A percentile compares a stretch with the other conserved stretches of the same genome.
phyloP scores from a whole-genome alignment of 2,113 vertebrate species.

The Laticauda colubrina region DNA sequence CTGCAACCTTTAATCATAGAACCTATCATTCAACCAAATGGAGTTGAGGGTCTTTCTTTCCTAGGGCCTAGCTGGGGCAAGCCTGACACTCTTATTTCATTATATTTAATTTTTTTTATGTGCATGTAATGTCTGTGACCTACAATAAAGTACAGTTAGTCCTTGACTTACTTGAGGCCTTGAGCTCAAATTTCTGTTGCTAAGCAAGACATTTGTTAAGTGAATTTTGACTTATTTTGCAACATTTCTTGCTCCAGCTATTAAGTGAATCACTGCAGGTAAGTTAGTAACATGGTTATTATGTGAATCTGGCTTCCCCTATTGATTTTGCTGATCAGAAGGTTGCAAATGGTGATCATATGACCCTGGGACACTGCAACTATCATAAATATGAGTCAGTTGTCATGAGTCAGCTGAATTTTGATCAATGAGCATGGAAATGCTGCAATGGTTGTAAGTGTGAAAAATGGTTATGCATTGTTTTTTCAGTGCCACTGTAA shows the following conservation, averaged over 20 bases:
- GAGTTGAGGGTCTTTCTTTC: neutral
- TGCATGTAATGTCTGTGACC: neutral
- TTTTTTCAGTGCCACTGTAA: neutral
- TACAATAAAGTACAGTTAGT: neutral
- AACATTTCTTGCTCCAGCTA: neutral
- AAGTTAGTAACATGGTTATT: neutral
- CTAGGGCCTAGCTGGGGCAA: neutral
- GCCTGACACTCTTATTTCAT: neutral
- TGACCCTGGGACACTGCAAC: neutral
- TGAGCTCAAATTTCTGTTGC: neutral
- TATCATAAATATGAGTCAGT: neutral
- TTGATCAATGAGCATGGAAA: neutral
- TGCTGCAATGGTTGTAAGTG: neutral
- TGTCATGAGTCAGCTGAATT: neutral
- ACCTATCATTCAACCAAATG: neutral
- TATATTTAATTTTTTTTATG: neutral
- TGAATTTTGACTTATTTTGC: neutral
- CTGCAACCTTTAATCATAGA: neutral
- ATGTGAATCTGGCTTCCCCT: neutral
- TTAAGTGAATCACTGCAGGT: neutral
- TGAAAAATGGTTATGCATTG: neutral
- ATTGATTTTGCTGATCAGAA: neutral
- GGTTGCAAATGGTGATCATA: neutral
- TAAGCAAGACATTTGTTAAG: neutral
- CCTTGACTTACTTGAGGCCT: neutral